Conservation (phyloP, 2,113 vertebrate genomes). For the Setophaga coronata region DNA sequence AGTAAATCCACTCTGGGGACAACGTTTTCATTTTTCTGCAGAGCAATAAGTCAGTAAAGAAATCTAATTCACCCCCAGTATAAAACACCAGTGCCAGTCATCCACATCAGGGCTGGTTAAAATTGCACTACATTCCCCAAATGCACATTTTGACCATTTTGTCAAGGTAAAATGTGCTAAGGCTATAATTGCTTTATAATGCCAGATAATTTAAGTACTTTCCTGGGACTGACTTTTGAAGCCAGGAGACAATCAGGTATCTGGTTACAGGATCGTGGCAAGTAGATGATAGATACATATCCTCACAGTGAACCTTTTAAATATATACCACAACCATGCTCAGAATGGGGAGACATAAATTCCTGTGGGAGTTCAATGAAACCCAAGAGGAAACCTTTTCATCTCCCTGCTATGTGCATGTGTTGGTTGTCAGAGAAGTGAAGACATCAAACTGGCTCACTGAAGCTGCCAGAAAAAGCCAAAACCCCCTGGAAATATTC, state of each 20-base stretch:
- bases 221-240: background rate
- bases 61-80: background rate
- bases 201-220: background rate
- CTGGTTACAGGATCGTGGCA: background rate
- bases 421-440: background rate
- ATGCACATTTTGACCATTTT: background rate
- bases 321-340: background rate
- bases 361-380: background rate
- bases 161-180: background rate
- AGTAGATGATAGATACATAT: background rate
- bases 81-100: background rate
- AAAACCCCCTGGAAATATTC: background rate
- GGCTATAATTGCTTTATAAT: background rate
- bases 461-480: background rate
- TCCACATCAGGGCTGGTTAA: background rate
- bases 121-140: background rate
- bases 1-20: background rate
- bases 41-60: background rate
- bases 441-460: background rate
- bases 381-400: background rate
- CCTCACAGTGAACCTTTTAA: background rate
- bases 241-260: background rate
- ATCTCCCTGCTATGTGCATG: fast-evolving
- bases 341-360: background rate
- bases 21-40: background rate